A percentile compares a stretch with the other conserved stretches of the same genome.
Conservation (phyloP, 2,113 vertebrate genomes). For the Phylloscopus trochiloides region DNA sequence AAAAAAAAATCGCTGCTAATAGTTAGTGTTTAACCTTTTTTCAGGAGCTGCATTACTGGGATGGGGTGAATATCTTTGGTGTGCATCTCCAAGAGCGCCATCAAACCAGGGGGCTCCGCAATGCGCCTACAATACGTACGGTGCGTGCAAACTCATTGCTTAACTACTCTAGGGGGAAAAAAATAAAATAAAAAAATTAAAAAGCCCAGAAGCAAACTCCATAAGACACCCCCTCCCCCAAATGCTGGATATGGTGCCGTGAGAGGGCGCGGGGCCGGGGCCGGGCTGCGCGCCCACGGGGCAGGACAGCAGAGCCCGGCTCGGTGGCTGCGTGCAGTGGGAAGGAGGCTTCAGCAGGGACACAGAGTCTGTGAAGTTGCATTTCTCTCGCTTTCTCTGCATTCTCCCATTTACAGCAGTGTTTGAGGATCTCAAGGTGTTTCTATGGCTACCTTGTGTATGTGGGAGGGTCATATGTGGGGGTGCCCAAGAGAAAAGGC, state of each 20-base stretch:
- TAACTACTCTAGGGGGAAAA: neutral
- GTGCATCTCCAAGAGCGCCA: neutral
- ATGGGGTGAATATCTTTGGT: neutral
- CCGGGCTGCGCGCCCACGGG: neutral
- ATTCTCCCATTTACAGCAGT: constrained; percentile 66
- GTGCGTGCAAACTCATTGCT: neutral
- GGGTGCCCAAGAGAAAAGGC: constrained; percentile 93
- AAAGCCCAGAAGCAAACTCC: neutral
- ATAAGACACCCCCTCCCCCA: neutral
- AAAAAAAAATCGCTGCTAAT: neutral
- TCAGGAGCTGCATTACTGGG: neutral
- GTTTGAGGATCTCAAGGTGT: constrained; percentile 86
- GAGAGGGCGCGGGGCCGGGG: neutral
- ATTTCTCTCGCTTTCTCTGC: constrained; percentile 20
- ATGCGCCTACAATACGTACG: neutral
- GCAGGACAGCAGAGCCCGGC: neutral
- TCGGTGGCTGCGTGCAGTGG: neutral
- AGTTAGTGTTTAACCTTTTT: neutral
- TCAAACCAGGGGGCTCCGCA: neutral
- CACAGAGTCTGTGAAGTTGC: constrained; percentile 40
- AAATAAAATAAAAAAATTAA: fast-evolving
- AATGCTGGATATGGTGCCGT: neutral
- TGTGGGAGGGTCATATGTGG: constrained; percentile 87
- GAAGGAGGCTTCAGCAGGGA: neutral
- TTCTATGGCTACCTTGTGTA: constrained; percentile 94